A percentile compares a stretch with the other conserved stretches of the same genome.
Evolutionary conservation across 1,140 invertebrate genomes (phyloP).

Genomic region (Radopholus similis): DNA sequence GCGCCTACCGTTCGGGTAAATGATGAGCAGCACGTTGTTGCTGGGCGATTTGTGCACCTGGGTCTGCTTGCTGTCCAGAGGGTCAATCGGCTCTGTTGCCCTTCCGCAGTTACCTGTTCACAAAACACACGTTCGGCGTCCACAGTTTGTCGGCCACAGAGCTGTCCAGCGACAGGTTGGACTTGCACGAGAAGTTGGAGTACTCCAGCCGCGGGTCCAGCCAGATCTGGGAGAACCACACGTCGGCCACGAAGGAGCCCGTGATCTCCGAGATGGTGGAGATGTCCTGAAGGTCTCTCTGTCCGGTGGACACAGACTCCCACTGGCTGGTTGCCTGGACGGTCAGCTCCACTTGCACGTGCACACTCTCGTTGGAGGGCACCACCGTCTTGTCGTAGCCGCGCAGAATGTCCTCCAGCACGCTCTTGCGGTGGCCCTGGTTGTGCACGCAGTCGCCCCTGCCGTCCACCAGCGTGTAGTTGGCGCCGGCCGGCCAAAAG

Average conservation of each 20-base stretch:
- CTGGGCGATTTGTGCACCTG: slow-evolving; percentile 53
- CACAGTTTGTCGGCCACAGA: slow-evolving; percentile 56
- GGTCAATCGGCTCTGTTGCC: too few species aligned
- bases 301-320: background rate
- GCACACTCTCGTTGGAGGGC: slow-evolving; percentile 53
- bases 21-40: slow-evolving; percentile 54
- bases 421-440: slow-evolving; percentile 50
- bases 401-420: slow-evolving; percentile 47
- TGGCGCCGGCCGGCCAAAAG: too few species aligned
- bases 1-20: slow-evolving; percentile 56
- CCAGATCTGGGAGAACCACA: slow-evolving; percentile 60
- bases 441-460: slow-evolving; percentile 26
- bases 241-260: slow-evolving; percentile 57
- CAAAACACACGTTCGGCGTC: slow-evolving; percentile 55
- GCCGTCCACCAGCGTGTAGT: background rate
- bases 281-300: slow-evolving; percentile 45
- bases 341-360: slow-evolving; percentile 53
- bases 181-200: slow-evolving; percentile 53
- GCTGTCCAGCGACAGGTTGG: slow-evolving; percentile 54
- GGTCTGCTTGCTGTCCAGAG: slow-evolving; percentile 53
- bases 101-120: too few species aligned
- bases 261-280: slow-evolving; percentile 60
- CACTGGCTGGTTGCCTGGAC: slow-evolving; percentile 32
- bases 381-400: slow-evolving; percentile 59
- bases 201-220: slow-evolving; percentile 52